Conservation (phyloP, 2,888 invertebrate species). For the Brachyptera putata region DNA sequence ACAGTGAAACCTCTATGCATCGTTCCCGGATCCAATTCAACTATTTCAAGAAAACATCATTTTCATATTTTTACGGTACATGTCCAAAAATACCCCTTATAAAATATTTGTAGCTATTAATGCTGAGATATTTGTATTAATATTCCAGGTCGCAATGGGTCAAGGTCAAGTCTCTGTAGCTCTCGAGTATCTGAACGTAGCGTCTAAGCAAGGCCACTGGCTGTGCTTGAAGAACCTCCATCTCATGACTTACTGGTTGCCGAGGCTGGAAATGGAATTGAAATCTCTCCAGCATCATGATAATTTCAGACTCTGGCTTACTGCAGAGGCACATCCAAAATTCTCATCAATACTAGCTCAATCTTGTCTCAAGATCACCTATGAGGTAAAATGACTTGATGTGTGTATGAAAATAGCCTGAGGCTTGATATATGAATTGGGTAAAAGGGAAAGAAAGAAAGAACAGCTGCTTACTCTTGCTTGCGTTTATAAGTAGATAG, state of each 20-base stretch:
- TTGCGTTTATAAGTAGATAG: too few relatives aligned
- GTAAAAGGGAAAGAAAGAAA: too few relatives aligned
- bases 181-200: conserved; percentile 54
- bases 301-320: conserved; percentile 77
- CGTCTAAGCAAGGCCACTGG: conserved; percentile 65
- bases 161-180: conserved; percentile 70
- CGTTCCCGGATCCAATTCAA: too few relatives aligned
- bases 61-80: too few relatives aligned
- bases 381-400: conserved; percentile 60
- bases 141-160: conserved; percentile 72
- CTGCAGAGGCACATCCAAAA: conserved; percentile 73
- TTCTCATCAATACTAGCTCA: conserved; percentile 73
- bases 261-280: conserved; percentile 64
- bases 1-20: too few relatives aligned
- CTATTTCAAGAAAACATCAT: too few relatives aligned
- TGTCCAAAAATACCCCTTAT: too few relatives aligned
- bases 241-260: conserved; percentile 66
- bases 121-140: too few relatives aligned
- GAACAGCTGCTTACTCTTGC: too few relatives aligned
- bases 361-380: conserved; percentile 73
- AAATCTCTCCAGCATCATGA: conserved; percentile 46
- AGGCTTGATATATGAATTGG: too few relatives aligned
- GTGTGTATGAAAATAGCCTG: too few relatives aligned
- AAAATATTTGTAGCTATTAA: too few relatives aligned
- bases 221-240: conserved; percentile 78